Percentiles rank a stretch among this genome's conserved stretches.
Evolutionary conservation across 2,113 vertebrate species (phyloP).

Genomic region (Egretta garzetta): DNA sequence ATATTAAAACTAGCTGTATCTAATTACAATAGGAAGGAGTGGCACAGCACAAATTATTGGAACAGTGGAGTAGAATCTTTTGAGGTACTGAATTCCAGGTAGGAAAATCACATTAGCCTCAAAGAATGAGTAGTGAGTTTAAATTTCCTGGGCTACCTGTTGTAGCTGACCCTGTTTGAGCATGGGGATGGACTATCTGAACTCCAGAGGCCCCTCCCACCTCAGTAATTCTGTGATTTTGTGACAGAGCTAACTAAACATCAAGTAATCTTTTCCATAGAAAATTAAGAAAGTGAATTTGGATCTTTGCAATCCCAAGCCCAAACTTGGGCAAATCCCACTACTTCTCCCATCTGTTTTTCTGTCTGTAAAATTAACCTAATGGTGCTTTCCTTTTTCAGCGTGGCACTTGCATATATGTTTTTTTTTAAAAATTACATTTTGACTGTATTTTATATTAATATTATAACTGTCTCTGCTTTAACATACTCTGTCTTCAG

Average conservation of each 20-base stretch:
- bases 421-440: neutral
- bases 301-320: neutral
- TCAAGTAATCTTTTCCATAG: neutral
- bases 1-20: slow-evolving; percentile 41
- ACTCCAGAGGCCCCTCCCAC: neutral
- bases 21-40: neutral
- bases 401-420: neutral
- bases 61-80: neutral
- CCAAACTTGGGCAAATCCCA: neutral
- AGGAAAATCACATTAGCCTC: neutral
- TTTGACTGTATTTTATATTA: neutral
- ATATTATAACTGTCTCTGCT: neutral
- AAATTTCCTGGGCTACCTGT: neutral
- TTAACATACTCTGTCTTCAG: neutral
- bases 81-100: neutral
- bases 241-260: neutral
- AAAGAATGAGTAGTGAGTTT: neutral
- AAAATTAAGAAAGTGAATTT: neutral
- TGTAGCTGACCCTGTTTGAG: neutral
- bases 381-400: neutral
- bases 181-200: neutral
- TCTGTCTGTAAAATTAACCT: neutral
- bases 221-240: neutral
- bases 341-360: neutral
- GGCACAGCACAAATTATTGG: neutral